Base-by-base conservation (phyloP, 1,140 invertebrate genomes). In the Hycleus phaleratus region DNA sequence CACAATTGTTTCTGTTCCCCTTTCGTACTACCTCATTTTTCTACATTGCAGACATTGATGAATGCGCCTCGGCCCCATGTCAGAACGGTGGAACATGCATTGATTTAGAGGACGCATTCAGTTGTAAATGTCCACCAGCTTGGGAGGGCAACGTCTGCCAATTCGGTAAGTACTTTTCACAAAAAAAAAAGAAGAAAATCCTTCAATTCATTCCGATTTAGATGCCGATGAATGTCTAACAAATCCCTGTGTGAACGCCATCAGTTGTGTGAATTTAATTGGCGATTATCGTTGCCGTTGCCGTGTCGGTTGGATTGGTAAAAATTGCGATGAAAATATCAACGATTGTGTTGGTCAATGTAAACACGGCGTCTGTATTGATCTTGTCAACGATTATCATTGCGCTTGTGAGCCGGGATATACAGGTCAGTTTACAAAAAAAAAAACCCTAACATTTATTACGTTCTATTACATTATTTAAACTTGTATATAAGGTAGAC, bases 331-430 rank as follows among this genome's bases (percentile, higher is more conserved):
- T 64, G 82, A 87, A 66, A 92, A 95, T 73, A 91, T 95, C 69
- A 84, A 93, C 73, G 89, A 89, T 71, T 97, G 95, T 75, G 80
- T 84, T 6, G 88, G 87, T 3, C 92, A 93, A 67, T 96, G 92
- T 74, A 79, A 85, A 61, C 86, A 95, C 75, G 88, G 87, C 11
- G 91, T 90, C 1, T 95, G 93, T 75, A 85, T 88, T 58, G 90
- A 95, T 73, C 76, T 86, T 18, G 84, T 90, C 49, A 86, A 91
- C 67, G 87, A 88, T 66, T 94, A 89, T 75, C 82, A 86, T 64
- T 93, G 90, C 71, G 85, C 87, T 43, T 93, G 90, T 74, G 81
- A 81, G 44, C 79, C 84, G 1, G 91, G 91, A 25, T 94, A 83
- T 73, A 88, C 88, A 51, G 88, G 84, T 77, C 77, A 78, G 77